Percentiles rank a stretch among this genome's conserved stretches.
Conservation (phyloP, 2,888 invertebrate genomes). For the Pseudeuparius sepicola region DNA sequence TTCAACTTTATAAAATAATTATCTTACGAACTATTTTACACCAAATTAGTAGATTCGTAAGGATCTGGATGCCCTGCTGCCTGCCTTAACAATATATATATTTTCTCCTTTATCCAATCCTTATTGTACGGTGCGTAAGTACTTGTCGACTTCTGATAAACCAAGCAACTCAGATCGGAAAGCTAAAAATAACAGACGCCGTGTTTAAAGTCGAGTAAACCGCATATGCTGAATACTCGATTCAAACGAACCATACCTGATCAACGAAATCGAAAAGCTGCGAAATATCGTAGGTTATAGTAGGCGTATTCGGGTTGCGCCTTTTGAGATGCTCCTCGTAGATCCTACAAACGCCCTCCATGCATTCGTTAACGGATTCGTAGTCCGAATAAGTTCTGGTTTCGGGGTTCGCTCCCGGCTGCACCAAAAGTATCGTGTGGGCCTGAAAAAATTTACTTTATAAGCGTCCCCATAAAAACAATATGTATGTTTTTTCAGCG, state of each 20-base stretch:
- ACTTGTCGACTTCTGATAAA: constrained; percentile 90
- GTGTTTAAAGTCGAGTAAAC: constrained; percentile 10
- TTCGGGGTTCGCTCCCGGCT: constrained; percentile 87
- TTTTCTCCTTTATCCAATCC: constrained; percentile 99
- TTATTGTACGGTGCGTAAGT: constrained; percentile 98
- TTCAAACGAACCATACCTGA: constrained; percentile 44
- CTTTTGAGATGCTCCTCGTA: constrained; percentile 97
- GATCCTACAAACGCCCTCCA: constrained; percentile 98
- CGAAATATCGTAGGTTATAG: constrained; percentile 96
- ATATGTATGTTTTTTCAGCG: too few species aligned
- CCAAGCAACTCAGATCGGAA: constrained; percentile 89
- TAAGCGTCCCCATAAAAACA: too few species aligned
- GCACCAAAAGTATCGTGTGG: constrained; percentile 94
- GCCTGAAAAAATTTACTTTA: too few species aligned
- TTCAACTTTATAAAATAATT: too few species aligned
- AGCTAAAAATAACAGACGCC: constrained; percentile 53
- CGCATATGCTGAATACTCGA: constrained; percentile 1
- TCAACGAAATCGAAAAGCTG: constrained; percentile 98
- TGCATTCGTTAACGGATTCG: constrained; percentile 94
- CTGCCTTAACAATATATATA: constrained; percentile 87
- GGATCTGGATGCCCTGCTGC: constrained; percentile 57
- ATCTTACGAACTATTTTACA: too few species aligned
- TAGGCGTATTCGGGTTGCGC: constrained; percentile 89
- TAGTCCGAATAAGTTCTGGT: constrained; percentile 97
- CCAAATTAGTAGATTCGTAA: too few species aligned